Conservation (phyloP, 1,140 invertebrate species). For the Cataglyphis hispanica region DNA sequence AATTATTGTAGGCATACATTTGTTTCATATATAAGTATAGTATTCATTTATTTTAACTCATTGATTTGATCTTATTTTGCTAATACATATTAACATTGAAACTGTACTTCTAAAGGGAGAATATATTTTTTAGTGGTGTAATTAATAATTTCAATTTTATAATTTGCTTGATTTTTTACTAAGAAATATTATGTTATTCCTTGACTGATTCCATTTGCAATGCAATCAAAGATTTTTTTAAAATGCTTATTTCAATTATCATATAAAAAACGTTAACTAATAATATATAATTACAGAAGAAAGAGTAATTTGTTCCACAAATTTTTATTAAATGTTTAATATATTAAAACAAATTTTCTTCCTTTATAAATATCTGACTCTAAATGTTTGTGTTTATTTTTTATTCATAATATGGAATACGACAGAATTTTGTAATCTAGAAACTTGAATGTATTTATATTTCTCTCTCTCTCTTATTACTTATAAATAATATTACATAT, state of each 20-base stretch:
- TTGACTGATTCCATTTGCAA: not conserved
- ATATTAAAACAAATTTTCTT: conserved; percentile 32
- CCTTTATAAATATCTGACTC: conserved; percentile 1
- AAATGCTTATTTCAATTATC: not conserved
- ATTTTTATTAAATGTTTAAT: conserved; percentile 13
- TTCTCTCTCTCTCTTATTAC: conserved; percentile 30
- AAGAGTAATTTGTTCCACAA: not conserved
- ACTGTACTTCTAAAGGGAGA: conserved; percentile 29
- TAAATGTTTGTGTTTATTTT: conserved; percentile 37
- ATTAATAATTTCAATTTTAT: not conserved
- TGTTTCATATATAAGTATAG: conserved; percentile 31
- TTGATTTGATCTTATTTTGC: conserved; percentile 12
- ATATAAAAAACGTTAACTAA: conserved; percentile 34
- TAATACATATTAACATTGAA: conserved; percentile 31
- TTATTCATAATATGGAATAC: conserved; percentile 26
- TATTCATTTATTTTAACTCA: not conserved
- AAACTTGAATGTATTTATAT: conserved; percentile 45
- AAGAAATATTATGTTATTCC: not conserved
- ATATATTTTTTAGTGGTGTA: not conserved
- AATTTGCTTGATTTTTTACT: not conserved
- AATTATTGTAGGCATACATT: conserved; percentile 47
- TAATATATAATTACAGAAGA: conserved; percentile 22
- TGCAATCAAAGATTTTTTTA: not conserved
- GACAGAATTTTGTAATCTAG: conserved; percentile 27
- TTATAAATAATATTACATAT: conserved; percentile 17